Evolutionary conservation across 2,888 invertebrate species (phyloP).

Genomic region (Amblyteles armatorius): DNA sequence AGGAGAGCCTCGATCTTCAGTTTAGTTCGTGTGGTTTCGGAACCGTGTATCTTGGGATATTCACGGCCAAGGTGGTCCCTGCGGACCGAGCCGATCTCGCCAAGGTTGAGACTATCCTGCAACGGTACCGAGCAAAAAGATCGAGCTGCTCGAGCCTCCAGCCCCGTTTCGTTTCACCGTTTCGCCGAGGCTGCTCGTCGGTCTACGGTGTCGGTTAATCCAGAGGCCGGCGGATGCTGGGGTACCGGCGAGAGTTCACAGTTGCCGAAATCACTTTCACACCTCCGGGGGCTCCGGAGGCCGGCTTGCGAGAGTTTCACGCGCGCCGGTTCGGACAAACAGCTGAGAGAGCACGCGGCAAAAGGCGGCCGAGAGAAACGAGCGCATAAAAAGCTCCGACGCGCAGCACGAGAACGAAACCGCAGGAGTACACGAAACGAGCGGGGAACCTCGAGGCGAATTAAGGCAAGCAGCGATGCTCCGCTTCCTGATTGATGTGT

Average conservation of each 20-base stretch:
- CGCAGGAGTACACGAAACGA: constrained; percentile 15
- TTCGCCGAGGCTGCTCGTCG: constrained; percentile 23
- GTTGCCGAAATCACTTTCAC: constrained; percentile 60
- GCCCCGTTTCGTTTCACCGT: constrained; percentile 17
- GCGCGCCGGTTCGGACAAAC: constrained; percentile 1
- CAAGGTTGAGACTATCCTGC: constrained; percentile 15
- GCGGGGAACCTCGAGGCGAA: background rate
- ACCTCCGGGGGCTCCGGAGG: constrained; percentile 5
- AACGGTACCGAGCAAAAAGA: constrained; percentile 42
- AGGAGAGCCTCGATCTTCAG: background rate
- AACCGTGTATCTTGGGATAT: constrained; percentile 45
- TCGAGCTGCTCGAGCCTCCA: constrained; percentile 9
- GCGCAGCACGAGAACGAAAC: constrained; percentile 38
- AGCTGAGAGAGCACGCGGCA: constrained; percentile 22
- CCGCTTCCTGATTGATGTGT: constrained; percentile 65
- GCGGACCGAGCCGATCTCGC: constrained; percentile 4
- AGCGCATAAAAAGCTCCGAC: constrained; percentile 44
- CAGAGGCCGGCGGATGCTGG: background rate
- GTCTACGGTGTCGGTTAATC: constrained; percentile 8
- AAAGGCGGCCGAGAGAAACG: background rate
- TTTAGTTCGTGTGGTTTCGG: background rate
- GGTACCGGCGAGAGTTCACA: constrained; percentile 1
- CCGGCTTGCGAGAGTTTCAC: background rate
- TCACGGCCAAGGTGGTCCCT: constrained; percentile 57
- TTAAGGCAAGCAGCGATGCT: constrained; percentile 45